Evolutionary conservation across 2,113 vertebrate genomes (phyloP), one percentile per base, ranked within the genome.

Genomic region (Sinocyclocheilus rhinocerous): DNA sequence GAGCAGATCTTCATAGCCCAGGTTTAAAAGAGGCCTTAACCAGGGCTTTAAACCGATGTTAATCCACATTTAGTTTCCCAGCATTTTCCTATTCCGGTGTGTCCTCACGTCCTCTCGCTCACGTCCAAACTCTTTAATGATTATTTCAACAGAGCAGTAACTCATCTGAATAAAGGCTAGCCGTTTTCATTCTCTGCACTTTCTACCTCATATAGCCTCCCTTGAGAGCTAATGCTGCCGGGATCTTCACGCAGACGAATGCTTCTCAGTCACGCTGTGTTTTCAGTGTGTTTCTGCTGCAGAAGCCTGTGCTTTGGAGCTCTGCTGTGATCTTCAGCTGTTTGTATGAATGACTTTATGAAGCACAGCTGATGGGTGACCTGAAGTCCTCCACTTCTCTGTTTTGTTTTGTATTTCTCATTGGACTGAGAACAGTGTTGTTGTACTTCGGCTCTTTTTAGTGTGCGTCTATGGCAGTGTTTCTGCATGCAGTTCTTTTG

Each of bases 121-220:
- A 11, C 24, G 12, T 24, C 61, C n/a, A 26, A 26, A 63, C 0
- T 10, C 61, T 67, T 67, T 29, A 7, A 67, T 67, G 63, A 69
- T 69, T 69, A 33, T 69, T 69, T 69, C 4, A 65, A 65, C 63
- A 67, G 63, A 67, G 63, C 63, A 33, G 65, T 69, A 33, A 69
- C 13, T 33, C 26, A 1, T 67, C 26, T 67, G 26, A 67, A 33
- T 67, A 33, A 29, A 67, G 33, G 65, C 65, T 6, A 33, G 26
- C 13, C 11, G 2, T 29, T 67, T 67, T 29, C 24, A 29, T 29
- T 67, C 63, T 67, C 63, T 67, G 61, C 24, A 16, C 4, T 67
- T 29, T 69, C 65, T 33, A 18, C 65, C 65, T 69, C 26, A 33
- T 2, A 65, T 65, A 26, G 26, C 63, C 24, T 26, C 63, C 9